These are phyloP conservation scores for Drosophila neonasuta DNA, from an alignment of 2,888 invertebrate genomes.

Conservation along the genomic window DNA sequence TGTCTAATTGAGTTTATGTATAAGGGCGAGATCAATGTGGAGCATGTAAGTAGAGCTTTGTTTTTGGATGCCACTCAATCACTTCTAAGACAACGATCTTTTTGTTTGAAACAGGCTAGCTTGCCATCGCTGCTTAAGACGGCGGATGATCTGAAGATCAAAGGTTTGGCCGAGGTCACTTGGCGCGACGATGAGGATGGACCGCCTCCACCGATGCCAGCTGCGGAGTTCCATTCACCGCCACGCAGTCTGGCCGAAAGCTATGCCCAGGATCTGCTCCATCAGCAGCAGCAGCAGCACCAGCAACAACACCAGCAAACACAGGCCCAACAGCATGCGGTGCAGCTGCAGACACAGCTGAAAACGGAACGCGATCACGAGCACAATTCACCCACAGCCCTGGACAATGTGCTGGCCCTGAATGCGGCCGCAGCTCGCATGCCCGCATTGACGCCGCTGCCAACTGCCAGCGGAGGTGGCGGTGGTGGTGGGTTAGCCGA, in stretches of 20 bases:
- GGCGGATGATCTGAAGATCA: conserved; percentile 95
- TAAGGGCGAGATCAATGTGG: conserved; percentile 96
- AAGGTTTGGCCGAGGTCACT: conserved; percentile 94
- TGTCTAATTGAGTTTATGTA: conserved; percentile 97
- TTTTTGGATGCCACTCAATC: neutral
- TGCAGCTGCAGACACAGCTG: conserved; percentile 33
- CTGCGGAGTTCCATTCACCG: conserved; percentile 76
- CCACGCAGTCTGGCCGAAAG: conserved; percentile 68
- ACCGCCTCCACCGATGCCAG: conserved; percentile 69
- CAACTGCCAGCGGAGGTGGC: conserved; percentile 35
- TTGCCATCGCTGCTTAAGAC: conserved; percentile 93
- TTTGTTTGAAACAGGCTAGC: conserved; percentile 86
- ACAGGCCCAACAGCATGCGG: conserved; percentile 21
- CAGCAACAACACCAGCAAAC: conserved; percentile 42
- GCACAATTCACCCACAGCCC: conserved; percentile 45
- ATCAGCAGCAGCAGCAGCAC: conserved; percentile 47
- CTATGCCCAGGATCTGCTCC: conserved; percentile 62
- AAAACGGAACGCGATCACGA: conserved; percentile 40
- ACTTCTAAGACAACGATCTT: conserved; percentile 57
- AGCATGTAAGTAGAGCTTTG: conserved; percentile 88
- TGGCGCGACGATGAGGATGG: conserved; percentile 85
- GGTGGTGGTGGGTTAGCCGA: conserved; percentile 33
- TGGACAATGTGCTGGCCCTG: conserved; percentile 44
- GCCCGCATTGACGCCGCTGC: conserved; percentile 79
- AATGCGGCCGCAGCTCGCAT: conserved; percentile 63